Conservation (phyloP, 2,888 invertebrate species). For the Spialia ferax region DNA sequence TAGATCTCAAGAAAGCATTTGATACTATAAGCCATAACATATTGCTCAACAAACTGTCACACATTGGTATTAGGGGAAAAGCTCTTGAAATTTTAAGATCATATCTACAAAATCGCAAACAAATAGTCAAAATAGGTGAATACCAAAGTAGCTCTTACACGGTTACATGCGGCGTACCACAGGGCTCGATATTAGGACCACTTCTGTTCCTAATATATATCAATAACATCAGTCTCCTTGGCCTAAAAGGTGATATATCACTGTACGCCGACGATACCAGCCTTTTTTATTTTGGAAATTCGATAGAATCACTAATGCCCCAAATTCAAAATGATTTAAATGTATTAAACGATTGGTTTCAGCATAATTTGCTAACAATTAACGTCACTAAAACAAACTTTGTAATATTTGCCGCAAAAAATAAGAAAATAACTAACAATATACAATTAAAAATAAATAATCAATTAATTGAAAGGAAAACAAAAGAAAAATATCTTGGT, state of each 20-base stretch:
- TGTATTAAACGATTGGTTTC: slow-evolving; percentile 42
- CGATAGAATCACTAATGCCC: slow-evolving; percentile 23
- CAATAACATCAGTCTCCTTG: slow-evolving; percentile 15
- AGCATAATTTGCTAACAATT: slow-evolving; percentile 38
- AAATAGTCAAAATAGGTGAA: slow-evolving; percentile 1
- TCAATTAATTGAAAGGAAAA: slow-evolving; percentile 13
- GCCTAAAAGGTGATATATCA: slow-evolving; percentile 15
- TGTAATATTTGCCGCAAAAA: slow-evolving; percentile 22
- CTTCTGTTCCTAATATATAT: slow-evolving; percentile 37
- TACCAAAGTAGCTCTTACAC: not conserved
- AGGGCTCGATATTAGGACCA: not conserved
- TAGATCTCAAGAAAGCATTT: slow-evolving; percentile 4
- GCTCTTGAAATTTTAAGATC: not conserved
- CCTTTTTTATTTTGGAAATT: slow-evolving; percentile 43
- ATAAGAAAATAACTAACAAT: slow-evolving; percentile 15
- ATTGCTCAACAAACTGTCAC: not conserved
- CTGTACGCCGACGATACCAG: slow-evolving; percentile 35
- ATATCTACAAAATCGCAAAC: not conserved
- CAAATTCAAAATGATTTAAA: slow-evolving; percentile 43
- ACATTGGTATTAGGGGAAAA: not conserved
- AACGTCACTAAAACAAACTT: slow-evolving; percentile 19
- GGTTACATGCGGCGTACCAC: not conserved
- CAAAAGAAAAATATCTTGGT: slow-evolving; percentile 46
- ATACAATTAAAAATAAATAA: slow-evolving; percentile 15
- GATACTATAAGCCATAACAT: not conserved